Evolutionary conservation across 2,888 invertebrate species (phyloP).

Genomic region (Tupiocoris notatus): DNA sequence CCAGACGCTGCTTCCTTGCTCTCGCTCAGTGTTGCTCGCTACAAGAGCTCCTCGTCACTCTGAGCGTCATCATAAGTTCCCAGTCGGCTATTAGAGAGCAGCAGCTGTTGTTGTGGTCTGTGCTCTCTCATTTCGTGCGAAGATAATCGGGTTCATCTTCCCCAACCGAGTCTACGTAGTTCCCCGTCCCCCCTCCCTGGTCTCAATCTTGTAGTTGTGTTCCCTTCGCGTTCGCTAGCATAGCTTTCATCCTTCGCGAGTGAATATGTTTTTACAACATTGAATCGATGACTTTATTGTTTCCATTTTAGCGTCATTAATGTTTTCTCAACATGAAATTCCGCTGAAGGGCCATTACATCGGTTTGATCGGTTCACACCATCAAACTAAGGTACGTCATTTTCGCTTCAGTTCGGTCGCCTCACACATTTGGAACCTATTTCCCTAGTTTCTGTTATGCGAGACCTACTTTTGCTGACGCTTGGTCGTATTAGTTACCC

Average conservation of each 20-base stretch:
- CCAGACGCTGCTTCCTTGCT: too few species aligned
- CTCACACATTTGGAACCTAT: conserved; percentile 14
- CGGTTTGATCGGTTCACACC: conserved; percentile 39
- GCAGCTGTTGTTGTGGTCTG: neutral
- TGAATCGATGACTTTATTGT: neutral
- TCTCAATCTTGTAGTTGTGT: neutral
- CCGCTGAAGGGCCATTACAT: conserved; percentile 17
- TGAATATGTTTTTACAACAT: neutral
- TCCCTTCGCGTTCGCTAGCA: neutral
- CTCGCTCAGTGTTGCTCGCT: too few species aligned
- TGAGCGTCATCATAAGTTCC: neutral
- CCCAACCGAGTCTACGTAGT: neutral
- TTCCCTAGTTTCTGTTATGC: conserved; percentile 33
- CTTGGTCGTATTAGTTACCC: too few species aligned
- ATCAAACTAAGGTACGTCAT: conserved; percentile 32
- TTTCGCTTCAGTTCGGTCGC: neutral
- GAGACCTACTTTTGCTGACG: conserved; percentile 30
- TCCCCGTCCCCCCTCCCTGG: neutral
- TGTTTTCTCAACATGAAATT: conserved; percentile 37
- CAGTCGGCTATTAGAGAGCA: neutral
- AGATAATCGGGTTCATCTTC: neutral
- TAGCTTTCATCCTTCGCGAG: neutral
- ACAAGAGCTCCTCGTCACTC: too few species aligned
- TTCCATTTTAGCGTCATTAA: conserved; percentile 6
- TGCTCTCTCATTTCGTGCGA: neutral